Conservation (phyloP, 1,140 invertebrate species). For the Ceratosolen fusciceps region DNA sequence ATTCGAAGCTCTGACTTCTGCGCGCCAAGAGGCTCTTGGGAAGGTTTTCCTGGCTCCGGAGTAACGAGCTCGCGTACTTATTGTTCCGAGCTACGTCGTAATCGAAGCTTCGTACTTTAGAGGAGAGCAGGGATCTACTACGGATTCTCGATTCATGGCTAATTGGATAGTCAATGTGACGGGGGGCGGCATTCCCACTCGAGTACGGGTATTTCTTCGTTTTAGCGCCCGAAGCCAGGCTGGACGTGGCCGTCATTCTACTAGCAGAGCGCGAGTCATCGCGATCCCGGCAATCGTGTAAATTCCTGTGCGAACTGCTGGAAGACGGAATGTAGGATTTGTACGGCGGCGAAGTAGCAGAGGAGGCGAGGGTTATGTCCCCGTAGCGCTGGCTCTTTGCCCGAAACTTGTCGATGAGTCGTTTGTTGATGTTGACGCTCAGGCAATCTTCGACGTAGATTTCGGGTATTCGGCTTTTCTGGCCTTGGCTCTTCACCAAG, state of each 20-base stretch:
- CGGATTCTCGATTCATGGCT: slow-evolving; percentile 48
- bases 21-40: slow-evolving; percentile 49
- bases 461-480: slow-evolving; percentile 63
- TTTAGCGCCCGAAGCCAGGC: neutral
- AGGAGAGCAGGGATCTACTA: slow-evolving; percentile 60
- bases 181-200: neutral
- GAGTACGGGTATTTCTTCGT: slow-evolving; percentile 13
- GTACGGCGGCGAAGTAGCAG: neutral
- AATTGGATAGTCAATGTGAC: slow-evolving; percentile 9
- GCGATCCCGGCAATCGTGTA: slow-evolving; percentile 57
- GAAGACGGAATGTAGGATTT: neutral
- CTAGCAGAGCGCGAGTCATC: neutral
- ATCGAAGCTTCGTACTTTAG: slow-evolving; percentile 62
- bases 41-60: too few species aligned
- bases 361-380: slow-evolving; percentile 50
- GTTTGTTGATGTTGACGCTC: slow-evolving; percentile 62
- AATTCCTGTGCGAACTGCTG: slow-evolving; percentile 50
- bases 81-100: slow-evolving; percentile 51
- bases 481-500: slow-evolving; percentile 24
- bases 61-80: slow-evolving; percentile 30
- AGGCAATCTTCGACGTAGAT: slow-evolving; percentile 68
- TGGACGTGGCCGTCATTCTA: neutral
- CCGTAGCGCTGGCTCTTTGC: slow-evolving; percentile 50
- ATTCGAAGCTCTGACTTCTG: slow-evolving; percentile 66
- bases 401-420: slow-evolving; percentile 62